A percentile compares a stretch with the other conserved stretches of the same genome.
Conservation (phyloP, 1,140 invertebrate genomes). For the Phthorimaea operculella region DNA sequence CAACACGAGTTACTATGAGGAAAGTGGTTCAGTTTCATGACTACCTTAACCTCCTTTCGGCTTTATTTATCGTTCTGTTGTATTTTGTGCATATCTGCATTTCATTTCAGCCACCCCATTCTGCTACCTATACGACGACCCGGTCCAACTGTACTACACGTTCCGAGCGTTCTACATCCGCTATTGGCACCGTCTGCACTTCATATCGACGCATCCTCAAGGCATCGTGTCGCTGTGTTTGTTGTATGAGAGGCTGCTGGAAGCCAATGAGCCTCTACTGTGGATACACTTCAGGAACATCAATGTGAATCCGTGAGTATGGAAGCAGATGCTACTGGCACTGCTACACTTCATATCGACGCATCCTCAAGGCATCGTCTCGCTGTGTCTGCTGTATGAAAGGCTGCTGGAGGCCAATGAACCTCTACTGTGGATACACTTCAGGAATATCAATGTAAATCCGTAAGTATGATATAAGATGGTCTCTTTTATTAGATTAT, state of each 20-base stretch:
- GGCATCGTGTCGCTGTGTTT: conserved; percentile 84
- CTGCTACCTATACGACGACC: conserved; percentile 93
- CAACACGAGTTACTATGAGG: too few species aligned
- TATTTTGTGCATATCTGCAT: too few species aligned
- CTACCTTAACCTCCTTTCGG: too few species aligned
- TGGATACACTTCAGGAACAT: conserved; percentile 91
- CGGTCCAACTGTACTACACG: conserved; percentile 86
- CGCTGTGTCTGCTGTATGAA: conserved; percentile 87
- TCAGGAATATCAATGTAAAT: conserved; percentile 86
- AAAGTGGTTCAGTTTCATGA: too few species aligned
- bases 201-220: conserved; percentile 89
- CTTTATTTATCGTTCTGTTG: too few species aligned
- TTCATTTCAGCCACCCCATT: conserved; percentile 85
- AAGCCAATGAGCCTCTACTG: conserved; percentile 88
- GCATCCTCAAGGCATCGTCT: conserved; percentile 86
- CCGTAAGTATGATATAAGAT: conserved; percentile 93
- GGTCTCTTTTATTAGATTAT: too few species aligned
- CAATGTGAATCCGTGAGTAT: conserved; percentile 90
- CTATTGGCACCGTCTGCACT: conserved; percentile 92
- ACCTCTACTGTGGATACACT: conserved; percentile 90
- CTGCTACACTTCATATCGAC: conserved; percentile 91
- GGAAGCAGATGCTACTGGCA: conserved; percentile 88
- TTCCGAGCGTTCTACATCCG: conserved; percentile 92
- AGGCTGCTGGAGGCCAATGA: conserved; percentile 91
- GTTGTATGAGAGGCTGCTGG: conserved; percentile 90